Base-by-base conservation (phyloP, 1,140 invertebrate genomes). In the Drosophila guanche region DNA sequence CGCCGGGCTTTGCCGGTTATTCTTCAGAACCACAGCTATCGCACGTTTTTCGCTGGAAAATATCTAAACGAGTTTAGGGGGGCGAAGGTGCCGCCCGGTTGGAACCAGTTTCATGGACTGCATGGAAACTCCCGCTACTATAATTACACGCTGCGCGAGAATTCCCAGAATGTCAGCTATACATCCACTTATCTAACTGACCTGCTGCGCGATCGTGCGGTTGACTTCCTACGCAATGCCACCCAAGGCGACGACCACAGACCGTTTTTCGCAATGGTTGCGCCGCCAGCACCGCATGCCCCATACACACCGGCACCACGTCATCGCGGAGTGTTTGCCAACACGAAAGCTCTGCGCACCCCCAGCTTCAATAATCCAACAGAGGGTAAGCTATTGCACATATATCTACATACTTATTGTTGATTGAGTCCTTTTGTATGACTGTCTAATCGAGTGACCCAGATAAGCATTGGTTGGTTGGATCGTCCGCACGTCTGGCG, bases 41-140 rank as follows among this genome's bases (percentile, higher is more conserved):
- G 85, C 7, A 97, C 96, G 0, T 97, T 97, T 88, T 97, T 96
- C 90, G 96, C 95, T 81, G 96, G 96, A 46, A 97, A 97, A 93
- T 97, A 97, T 93, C 92, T 97, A 57, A 97, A 97, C 58, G 79
- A 97, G 94, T 97, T 96, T 91, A 94, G 95, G 2, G 92, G 94
- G 0, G 73, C 92, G 25, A 93, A 95, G 73, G 92, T 97, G 16
- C 97, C 97, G 1, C 92, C 92, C 4, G 97, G 97, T 4, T 98
- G 97, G 96, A 93, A 95, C 60, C 93, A 94, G 77, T 97, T 96
- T 95, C 92, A 95, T 73, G 96, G 95, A 1, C 92, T 97, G 14
- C 93, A 96, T 52, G 96, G 96, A 14, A 97, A 98, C 89, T 98
- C 97, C 0, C 94, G 93, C 25, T 98, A 98, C 92, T 98, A 97